Percentiles rank a stretch among this genome's conserved stretches.
Conservation (phyloP, 2,888 invertebrate genomes). For the Ypsolopha sequella region DNA sequence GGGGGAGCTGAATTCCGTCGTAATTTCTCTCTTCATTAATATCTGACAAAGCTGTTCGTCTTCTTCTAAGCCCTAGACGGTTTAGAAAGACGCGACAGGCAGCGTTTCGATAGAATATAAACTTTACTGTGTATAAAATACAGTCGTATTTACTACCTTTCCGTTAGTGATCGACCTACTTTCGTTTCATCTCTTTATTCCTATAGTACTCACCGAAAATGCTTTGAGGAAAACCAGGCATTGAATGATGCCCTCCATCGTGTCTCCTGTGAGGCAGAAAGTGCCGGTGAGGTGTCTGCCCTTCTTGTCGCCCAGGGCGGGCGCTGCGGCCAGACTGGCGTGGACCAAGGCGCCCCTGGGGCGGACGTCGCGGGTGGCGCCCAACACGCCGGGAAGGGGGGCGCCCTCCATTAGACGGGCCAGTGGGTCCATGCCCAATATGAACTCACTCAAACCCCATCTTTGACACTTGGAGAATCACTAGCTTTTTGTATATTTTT, state of each 20-base stretch:
- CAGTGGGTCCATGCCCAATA: constrained; percentile 80
- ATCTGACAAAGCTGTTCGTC: constrained; percentile 38
- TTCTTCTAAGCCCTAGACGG: constrained; percentile 28
- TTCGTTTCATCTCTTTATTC: background rate
- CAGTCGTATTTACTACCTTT: background rate
- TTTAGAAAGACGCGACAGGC: constrained; percentile 3
- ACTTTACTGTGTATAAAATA: constrained; percentile 17
- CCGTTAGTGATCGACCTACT: background rate
- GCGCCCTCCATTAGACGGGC: constrained; percentile 85
- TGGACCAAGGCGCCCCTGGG: constrained; percentile 82
- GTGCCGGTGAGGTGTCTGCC: constrained; percentile 89
- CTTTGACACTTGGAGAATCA: background rate
- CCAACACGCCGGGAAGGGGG: constrained; percentile 71
- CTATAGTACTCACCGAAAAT: constrained; percentile 82
- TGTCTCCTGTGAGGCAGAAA: constrained; percentile 90
- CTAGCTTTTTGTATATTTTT: constrained; percentile 4
- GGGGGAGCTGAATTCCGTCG: constrained; percentile 26
- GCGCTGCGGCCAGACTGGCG: constrained; percentile 80
- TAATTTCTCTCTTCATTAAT: constrained; percentile 47
- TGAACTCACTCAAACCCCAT: background rate
- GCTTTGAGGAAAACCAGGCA: constrained; percentile 93
- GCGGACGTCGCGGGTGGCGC: constrained; percentile 65
- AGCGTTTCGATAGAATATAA: constrained; percentile 18
- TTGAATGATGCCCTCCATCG: constrained; percentile 94
- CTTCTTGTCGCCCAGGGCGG: constrained; percentile 78